Base-by-base conservation (phyloP, 1,140 invertebrate species). In the Heliconius eleuchia region DNA sequence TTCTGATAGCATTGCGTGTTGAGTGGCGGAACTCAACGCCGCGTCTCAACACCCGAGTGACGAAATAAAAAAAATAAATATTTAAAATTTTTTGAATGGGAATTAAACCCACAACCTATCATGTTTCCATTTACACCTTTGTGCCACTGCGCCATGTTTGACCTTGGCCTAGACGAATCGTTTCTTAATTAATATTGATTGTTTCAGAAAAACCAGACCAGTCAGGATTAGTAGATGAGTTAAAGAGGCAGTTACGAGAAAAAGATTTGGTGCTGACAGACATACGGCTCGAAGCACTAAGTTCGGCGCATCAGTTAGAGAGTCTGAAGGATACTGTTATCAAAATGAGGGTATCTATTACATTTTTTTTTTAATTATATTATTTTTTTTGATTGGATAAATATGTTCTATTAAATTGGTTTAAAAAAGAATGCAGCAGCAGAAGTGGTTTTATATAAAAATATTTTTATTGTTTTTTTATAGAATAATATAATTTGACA, bases 191-290 rank as follows among this genome's bases (percentile, higher is more conserved):
- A 73, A 74, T 75, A 78, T 52, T 72, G 16, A 46, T 72, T 72
- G 16, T 90, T 85, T 70, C 86, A 93, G 91, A 94, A 78, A 94
- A 93, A 88, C 86, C 83, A 85, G 93, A 93, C 18, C 93, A 95
- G 71, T 83, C 94, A 7, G 89, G 85, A 34, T 85, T 96, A 84
- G 98, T 99, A 1, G 97, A 98, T 82, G 98, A 99, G 82, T 93
- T 99, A 81, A 98, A 98, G 91, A 97, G 98, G 88, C 98, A 99
- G 88, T 94, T 99, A 50, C 95, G 98, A 71, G 98, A 99, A 88
- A 99, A 99, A 93, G 99, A 99, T 92, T 96, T 99, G 83, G 98
- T 99, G 27, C 93, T 99, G 76, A 99, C 99, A 0, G 99, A 99
- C 89, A 99, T 99, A 76, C 95, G 98, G 82, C 94, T 99, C 42